phyloP scores from a whole-genome alignment of 2,113 vertebrate genomes.

The Falco punctatus region DNA sequence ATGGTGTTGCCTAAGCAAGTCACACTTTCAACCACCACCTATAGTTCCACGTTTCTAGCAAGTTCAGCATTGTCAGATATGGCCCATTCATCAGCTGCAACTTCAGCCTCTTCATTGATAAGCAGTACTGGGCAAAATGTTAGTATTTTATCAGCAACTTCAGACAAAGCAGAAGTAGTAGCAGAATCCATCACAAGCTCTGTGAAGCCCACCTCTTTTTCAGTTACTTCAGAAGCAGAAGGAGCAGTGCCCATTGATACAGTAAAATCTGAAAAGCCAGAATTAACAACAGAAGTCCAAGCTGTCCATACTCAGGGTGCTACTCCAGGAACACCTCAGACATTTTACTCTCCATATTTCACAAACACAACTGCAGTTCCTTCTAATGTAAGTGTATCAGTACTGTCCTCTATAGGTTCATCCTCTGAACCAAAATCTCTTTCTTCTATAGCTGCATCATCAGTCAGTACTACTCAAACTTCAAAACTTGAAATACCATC shows the following conservation, averaged over 20 bases:
- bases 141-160: background rate
- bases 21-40: conserved; percentile 9
- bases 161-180: background rate
- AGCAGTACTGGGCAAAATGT: background rate
- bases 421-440: background rate
- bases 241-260: background rate
- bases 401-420: background rate
- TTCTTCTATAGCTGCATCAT: background rate
- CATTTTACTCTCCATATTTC: background rate
- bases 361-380: background rate
- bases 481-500: background rate
- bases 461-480: background rate
- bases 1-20: conserved; percentile 51
- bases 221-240: background rate
- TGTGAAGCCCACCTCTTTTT: background rate
- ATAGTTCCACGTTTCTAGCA: background rate
- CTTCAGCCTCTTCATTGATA: background rate
- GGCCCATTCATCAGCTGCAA: background rate
- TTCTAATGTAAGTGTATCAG: background rate
- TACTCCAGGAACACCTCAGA: background rate
- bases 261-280: background rate
- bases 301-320: background rate
- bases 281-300: background rate
- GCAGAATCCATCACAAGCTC: background rate
- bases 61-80: background rate